Conservation (phyloP, 1,140 invertebrate species). For the Camponotus pennsylvanicus region DNA sequence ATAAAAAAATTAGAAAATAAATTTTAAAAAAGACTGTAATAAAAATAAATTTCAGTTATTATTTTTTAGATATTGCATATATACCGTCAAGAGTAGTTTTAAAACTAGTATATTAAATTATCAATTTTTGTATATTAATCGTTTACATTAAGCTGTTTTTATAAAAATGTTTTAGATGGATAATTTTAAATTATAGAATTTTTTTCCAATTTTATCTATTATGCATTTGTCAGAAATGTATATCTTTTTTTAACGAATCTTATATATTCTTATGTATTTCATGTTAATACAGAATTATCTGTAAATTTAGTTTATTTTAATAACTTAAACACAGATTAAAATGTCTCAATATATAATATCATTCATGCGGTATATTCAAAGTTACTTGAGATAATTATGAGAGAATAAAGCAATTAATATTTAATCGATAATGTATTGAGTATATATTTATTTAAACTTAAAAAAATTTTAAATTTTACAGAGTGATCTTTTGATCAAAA, state of each 20-base stretch:
- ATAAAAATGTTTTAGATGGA: neutral
- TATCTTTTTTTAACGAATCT: neutral
- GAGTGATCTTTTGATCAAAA: neutral
- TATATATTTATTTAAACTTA: neutral
- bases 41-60: neutral
- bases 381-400: neutral
- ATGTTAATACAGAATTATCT: neutral
- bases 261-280: neutral
- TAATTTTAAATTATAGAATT: neutral
- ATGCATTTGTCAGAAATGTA: neutral
- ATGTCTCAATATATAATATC: neutral
- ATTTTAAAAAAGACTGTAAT: neutral
- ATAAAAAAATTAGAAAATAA: neutral
- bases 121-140: neutral
- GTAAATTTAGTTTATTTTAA: neutral
- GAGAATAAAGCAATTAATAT: neutral
- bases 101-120: neutral
- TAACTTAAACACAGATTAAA: neutral
- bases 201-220: neutral
- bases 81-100: neutral
- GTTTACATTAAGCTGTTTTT: neutral
- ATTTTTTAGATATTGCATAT: neutral
- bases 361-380: neutral
- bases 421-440: neutral
- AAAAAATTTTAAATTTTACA: neutral